Evolutionary conservation across 2,888 invertebrate species (phyloP).

Genomic region (Himalopsyche anomala): DNA sequence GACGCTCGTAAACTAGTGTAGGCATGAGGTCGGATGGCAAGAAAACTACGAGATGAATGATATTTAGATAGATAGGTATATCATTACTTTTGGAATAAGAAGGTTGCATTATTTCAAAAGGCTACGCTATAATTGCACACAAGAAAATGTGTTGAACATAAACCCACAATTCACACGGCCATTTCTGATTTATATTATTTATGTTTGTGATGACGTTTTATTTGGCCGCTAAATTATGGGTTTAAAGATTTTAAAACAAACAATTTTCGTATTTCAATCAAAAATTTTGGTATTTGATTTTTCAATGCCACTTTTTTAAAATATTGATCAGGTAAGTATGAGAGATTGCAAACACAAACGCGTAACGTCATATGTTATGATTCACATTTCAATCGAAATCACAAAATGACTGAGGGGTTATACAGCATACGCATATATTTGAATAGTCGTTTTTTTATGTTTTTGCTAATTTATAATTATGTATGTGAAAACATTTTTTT

Average conservation of each 20-base stretch:
- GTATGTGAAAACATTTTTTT: too few relatives aligned
- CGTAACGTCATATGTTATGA: too few relatives aligned
- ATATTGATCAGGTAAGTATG: too few relatives aligned
- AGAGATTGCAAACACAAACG: too few relatives aligned
- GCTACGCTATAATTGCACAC: not conserved
- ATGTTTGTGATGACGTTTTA: not conserved
- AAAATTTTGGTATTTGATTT: not conserved
- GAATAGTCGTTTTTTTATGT: too few relatives aligned
- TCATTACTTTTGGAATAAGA: conserved; percentile 10
- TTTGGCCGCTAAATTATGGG: not conserved
- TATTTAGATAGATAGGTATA: not conserved
- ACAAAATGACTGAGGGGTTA: too few relatives aligned
- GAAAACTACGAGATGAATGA: too few relatives aligned
- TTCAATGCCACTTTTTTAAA: too few relatives aligned
- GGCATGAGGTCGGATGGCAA: too few relatives aligned
- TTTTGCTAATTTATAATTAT: too few relatives aligned
- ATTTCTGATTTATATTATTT: not conserved
- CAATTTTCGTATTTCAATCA: not conserved
- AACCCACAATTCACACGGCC: conserved; percentile 20
- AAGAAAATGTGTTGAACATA: conserved; percentile 10
- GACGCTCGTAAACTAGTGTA: not conserved
- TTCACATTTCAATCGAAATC: too few relatives aligned
- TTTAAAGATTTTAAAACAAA: not conserved
- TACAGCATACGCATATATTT: too few relatives aligned
- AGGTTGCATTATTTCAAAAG: conserved; percentile 24